Percentiles rank a stretch among this genome's conserved stretches.
Conservation (phyloP, 1,140 invertebrate species). For the Aphelenchoides fujianensis region DNA sequence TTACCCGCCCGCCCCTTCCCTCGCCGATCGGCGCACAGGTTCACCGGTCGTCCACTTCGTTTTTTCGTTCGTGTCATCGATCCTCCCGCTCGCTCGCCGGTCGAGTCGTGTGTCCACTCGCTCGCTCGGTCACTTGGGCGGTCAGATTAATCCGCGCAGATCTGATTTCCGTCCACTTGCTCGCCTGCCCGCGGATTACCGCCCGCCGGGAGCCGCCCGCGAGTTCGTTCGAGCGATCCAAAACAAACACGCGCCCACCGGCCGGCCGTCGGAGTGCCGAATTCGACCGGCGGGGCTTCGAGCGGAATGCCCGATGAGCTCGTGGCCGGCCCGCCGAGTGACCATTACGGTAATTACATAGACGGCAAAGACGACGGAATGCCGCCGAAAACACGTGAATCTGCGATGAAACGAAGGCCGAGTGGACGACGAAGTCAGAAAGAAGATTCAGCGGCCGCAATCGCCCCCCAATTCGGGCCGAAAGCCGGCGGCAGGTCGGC, state of each 20-base stretch:
- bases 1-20: too few species aligned
- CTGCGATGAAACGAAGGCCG: neutral
- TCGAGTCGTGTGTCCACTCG: neutral
- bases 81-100: neutral
- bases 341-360: neutral
- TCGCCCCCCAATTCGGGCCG: neutral
- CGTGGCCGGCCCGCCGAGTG: neutral
- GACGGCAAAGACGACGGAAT: neutral
- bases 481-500: neutral
- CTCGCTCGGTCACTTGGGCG: too few species aligned
- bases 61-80: neutral
- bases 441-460: neutral
- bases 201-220: neutral
- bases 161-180: neutral
- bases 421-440: neutral
- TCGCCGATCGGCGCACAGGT: neutral
- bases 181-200: neutral
- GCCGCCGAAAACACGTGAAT: neutral
- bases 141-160: neutral
- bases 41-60: neutral
- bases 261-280: neutral
- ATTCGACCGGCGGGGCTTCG: too few species aligned
- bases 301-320: neutral
- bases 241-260: slow-evolving; percentile 3
- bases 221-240: slow-evolving; percentile 5